Percentiles rank a stretch among this genome's conserved stretches.
Conservation (phyloP, 1,140 invertebrate genomes). For the Drosophila yakuba region DNA sequence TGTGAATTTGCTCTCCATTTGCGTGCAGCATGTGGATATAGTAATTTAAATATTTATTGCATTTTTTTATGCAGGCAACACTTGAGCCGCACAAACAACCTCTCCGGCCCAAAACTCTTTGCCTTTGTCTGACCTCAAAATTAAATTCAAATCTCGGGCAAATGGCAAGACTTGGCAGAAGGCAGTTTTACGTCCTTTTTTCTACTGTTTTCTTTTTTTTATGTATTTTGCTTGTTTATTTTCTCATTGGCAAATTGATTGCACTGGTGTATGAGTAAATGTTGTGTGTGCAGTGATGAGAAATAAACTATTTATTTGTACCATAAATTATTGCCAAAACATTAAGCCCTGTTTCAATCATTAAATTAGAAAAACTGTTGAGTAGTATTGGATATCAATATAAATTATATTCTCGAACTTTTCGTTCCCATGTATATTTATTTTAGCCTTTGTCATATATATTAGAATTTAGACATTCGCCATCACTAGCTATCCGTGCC, state of each 20-base stretch:
- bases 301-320: not conserved
- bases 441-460: constrained; percentile 6
- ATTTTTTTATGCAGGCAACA: constrained; percentile 74
- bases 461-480: not conserved
- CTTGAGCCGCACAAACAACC: constrained; percentile 52
- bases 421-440: not conserved
- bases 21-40: constrained; percentile 74
- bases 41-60: constrained; percentile 82
- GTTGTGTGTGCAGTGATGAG: constrained; percentile 1
- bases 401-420: no score
- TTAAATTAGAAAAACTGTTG: no score
- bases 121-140: constrained; percentile 73
- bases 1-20: constrained; percentile 49
- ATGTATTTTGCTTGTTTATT: constrained; percentile 12
- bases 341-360: no score
- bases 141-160: constrained; percentile 81
- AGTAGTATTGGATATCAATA: not conserved
- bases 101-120: constrained; percentile 17
- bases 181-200: not conserved
- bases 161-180: constrained; percentile 61
- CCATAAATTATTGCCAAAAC: not conserved
- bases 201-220: not conserved
- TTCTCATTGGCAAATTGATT: constrained; percentile 55
- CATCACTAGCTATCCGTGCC: constrained; percentile 21
- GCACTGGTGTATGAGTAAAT: constrained; percentile 32